Evolutionary conservation across 2,113 vertebrate species (phyloP), one percentile per base, ranked within the genome.

Genomic region (Phrynocephalus versicolor): DNA sequence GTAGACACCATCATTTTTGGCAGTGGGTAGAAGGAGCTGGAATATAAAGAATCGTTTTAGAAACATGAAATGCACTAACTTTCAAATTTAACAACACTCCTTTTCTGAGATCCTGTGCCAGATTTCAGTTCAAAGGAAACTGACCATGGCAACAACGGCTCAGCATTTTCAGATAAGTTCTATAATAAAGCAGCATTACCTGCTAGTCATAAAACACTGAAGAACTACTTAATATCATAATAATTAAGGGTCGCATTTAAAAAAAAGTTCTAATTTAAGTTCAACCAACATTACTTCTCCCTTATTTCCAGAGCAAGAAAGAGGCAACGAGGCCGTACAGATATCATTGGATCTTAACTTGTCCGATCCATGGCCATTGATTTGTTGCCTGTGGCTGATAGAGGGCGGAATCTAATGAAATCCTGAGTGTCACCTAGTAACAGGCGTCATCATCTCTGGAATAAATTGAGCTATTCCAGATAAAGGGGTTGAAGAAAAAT

Each of bases 111-210:
- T 7, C 1, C 83, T 62, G 76, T 33, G 80, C 82, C 62, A 89
- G 83, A 87, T 84, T 90, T 88, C 70, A 90, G 60, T n/a, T 45
- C 86, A 87, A 45, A 92, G n/a, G 65, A 89, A 86, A 92, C 82
- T 82, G 80, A 62, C 81, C 23, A 9, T 84, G 39, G 88, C 2
- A 71, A 55, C 33, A 67, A 71, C 79, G 82, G 71, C 60, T 37
- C 89, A 88, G 18, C 18, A 74, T 91, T 85, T 83, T 65, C 39
- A 90, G 77, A 84, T 78, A 39, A 21, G 65, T 13, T 58, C 76
- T 83, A 41, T 87, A 89, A 60, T 0, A 89, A 62, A 85, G 89
- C 85, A 18, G 39, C 60, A 86, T 74, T n/a, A 35, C 60, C 30
- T 65, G 55, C 0, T 65, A 81, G 16, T 19, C 35, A 62, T 89